Percentiles rank a stretch among this genome's conserved stretches.
phyloP scores from a whole-genome alignment of 2,888 invertebrate species.

The Aphodius granarius region DNA sequence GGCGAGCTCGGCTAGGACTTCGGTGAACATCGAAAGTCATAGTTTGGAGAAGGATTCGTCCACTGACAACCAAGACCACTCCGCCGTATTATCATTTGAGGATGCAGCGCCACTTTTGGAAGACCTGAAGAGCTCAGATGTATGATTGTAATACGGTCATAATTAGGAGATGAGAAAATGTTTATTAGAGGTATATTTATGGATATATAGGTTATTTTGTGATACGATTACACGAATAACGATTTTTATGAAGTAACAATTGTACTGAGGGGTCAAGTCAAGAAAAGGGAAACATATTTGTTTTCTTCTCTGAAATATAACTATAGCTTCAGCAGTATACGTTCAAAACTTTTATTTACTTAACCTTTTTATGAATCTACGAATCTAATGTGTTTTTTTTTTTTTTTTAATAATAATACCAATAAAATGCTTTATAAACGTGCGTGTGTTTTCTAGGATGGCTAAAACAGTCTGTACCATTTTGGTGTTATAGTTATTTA shows the following conservation, averaged over 20 bases:
- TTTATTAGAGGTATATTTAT: neutral
- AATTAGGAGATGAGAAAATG: neutral
- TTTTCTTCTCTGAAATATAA: no score
- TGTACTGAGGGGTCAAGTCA: neutral
- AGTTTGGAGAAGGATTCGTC: slow-evolving; percentile 41
- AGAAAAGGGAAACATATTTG: no score
- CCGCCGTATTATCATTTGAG: slow-evolving; percentile 45
- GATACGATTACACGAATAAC: slow-evolving; percentile 5
- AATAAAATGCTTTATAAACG: no score
- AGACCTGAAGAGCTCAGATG: slow-evolving; percentile 50
- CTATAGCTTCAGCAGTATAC: no score
- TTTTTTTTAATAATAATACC: no score
- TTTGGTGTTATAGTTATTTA: no score
- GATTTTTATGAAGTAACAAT: no score
- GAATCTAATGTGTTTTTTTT: no score
- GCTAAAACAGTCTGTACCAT: no score
- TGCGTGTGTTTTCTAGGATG: no score
- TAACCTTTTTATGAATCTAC: no score
- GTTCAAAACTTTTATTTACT: no score
- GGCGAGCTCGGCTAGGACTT: slow-evolving; percentile 14
- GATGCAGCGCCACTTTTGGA: slow-evolving; percentile 51
- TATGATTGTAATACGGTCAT: slow-evolving; percentile 38
- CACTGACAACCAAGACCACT: slow-evolving; percentile 37
- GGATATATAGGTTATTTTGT: slow-evolving; percentile 8
- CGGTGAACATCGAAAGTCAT: slow-evolving; percentile 41